Evolutionary conservation across 2,888 invertebrate species (phyloP).

Genomic region (Tricholauxania praeusta): DNA sequence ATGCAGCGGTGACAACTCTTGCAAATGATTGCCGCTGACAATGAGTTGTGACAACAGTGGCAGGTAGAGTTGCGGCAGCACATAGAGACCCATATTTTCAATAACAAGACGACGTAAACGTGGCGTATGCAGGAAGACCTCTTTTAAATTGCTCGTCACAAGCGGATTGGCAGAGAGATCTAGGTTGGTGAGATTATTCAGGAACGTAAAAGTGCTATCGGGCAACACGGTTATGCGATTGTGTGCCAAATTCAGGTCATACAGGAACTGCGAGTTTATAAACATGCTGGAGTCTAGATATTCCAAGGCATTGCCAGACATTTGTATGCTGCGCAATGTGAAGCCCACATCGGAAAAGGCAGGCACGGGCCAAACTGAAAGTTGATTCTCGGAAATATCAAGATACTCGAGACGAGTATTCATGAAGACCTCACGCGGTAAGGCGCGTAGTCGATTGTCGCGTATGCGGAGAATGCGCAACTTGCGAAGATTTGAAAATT

Average conservation of each 20-base stretch:
- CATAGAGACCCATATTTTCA: conserved; percentile 81
- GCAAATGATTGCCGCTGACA: conserved; percentile 82
- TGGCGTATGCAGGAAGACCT: conserved; percentile 87
- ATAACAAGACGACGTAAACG: conserved; percentile 83
- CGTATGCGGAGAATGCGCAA: conserved; percentile 80
- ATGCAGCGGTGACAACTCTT: conserved; percentile 78
- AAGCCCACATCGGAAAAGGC: conserved; percentile 84
- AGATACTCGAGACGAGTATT: conserved; percentile 84
- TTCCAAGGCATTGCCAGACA: conserved; percentile 84
- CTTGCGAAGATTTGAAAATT: conserved; percentile 82
- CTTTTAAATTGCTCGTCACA: conserved; percentile 86
- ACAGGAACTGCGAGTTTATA: conserved; percentile 82
- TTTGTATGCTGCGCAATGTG: conserved; percentile 81
- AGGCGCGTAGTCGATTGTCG: conserved; percentile 78
- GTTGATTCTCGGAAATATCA: conserved; percentile 82
- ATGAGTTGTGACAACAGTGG: conserved; percentile 84
- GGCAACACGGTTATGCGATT: conserved; percentile 88
- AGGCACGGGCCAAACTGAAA: conserved; percentile 83
- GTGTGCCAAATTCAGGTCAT: conserved; percentile 80
- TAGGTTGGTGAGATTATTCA: conserved; percentile 81
- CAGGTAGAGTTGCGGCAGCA: conserved; percentile 82
- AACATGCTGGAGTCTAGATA: conserved; percentile 90
- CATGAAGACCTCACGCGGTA: conserved; percentile 83
- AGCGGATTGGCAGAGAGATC: conserved; percentile 85
- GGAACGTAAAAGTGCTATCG: conserved; percentile 88